phyloP scores from a whole-genome alignment of 2,888 invertebrate species.

The Thera britannica region DNA sequence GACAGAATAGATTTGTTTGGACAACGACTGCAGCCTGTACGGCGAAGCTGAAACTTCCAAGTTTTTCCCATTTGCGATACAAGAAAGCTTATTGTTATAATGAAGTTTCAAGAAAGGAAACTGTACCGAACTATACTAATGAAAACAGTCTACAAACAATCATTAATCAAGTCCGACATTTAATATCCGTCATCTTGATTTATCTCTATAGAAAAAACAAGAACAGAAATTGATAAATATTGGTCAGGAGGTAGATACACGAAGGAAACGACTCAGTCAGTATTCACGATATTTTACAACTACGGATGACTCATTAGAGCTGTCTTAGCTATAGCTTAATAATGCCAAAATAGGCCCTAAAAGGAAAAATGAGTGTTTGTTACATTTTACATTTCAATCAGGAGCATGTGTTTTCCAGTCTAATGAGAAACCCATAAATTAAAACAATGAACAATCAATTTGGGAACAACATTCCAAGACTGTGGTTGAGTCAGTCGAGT shows the following conservation, averaged over 20 bases:
- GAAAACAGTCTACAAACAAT: conserved; percentile 25
- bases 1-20: conserved; percentile 19
- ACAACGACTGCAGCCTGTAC: background rate
- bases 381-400: background rate
- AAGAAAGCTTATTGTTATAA: conserved; percentile 14
- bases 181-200: conserved; percentile 27
- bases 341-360: background rate
- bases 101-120: conserved; percentile 12
- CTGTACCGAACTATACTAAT: conserved; percentile 45
- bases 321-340: background rate
- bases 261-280: conserved; percentile 40
- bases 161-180: conserved; percentile 26
- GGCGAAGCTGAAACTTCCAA: conserved; percentile 3
- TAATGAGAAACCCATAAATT: conserved; percentile 2
- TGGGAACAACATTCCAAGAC: background rate
- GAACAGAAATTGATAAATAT: conserved; percentile 41
- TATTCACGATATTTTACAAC: conserved; percentile 24
- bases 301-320: conserved; percentile 2
- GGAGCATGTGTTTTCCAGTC: background rate
- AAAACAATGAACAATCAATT: conserved; percentile 3
- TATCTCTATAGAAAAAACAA: conserved; percentile 24
- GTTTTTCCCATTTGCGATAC: conserved; percentile 1
- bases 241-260: conserved; percentile 57
- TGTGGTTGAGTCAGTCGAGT: conserved; percentile 7
- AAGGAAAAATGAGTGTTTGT: background rate